These are phyloP conservation scores for Dyspetes luteomarginatus DNA, from an alignment of 2,888 invertebrate genomes.

Conservation along the genomic window DNA sequence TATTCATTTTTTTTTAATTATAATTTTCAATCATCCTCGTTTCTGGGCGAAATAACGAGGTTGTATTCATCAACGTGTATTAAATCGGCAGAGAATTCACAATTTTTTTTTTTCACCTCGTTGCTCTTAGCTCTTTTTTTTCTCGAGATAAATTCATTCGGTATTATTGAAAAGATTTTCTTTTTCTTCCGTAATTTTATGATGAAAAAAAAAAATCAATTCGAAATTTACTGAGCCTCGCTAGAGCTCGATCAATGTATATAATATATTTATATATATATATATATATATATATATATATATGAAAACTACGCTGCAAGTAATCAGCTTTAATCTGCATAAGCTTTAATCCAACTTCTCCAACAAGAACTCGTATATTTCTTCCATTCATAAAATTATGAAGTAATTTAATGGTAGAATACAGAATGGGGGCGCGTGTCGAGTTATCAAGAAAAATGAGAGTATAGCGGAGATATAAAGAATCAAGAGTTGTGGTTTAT, in stretches of 20 bases:
- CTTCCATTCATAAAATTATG: slow-evolving; percentile 41
- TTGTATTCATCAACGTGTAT: slow-evolving; percentile 19
- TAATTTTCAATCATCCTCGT: too few relatives aligned
- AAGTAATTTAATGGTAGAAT: slow-evolving; percentile 39
- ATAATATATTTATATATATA: neutral
- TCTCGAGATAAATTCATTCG: neutral
- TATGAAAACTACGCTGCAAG: too few relatives aligned
- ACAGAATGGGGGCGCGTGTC: neutral
- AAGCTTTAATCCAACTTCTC: slow-evolving; percentile 46
- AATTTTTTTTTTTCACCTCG: neutral
- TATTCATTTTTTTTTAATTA: too few relatives aligned
- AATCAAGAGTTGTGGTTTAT: neutral
- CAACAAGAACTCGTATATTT: slow-evolving; percentile 28
- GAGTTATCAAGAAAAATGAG: slow-evolving; percentile 34
- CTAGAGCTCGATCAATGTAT: slow-evolving; percentile 28
- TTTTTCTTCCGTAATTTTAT: neutral
- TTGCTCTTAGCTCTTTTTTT: neutral
- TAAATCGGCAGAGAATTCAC: neutral
- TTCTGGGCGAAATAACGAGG: neutral
- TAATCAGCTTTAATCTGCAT: slow-evolving; percentile 40
- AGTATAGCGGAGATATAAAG: slow-evolving; percentile 39
- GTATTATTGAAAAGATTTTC: slow-evolving; percentile 17
- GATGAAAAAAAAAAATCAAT: slow-evolving; percentile 7
- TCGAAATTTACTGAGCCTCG: slow-evolving; percentile 42
- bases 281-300: too few relatives aligned